Base-by-base conservation (phyloP, 2,113 vertebrate species). In the Erpornis zantholeuca region DNA sequence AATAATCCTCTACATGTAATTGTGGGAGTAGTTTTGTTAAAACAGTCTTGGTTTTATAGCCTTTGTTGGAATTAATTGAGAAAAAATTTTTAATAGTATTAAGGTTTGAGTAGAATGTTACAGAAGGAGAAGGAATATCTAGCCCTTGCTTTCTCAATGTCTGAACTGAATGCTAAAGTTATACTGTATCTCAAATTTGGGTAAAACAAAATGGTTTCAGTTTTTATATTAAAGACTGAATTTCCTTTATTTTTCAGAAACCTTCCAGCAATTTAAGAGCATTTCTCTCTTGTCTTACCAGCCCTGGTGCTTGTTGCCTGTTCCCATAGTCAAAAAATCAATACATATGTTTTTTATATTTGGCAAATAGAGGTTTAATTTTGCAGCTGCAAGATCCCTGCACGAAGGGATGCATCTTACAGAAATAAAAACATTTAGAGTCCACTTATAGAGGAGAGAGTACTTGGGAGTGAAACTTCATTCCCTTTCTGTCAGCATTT, bases 331-430 rank as follows among this genome's bases (percentile, higher is more conserved):
- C 97, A 52, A 95, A 97, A 98, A 98, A 98, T 98, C 97, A 96
- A 97, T 98, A 98, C 97, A 97, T 97, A 90, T 97, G 96, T 84
- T 98, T 98, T 97, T 97, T 93, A 97, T 98, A 98, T 97, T 97
- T 97, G 96, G 94, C 93, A 97, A 97, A 97, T 72, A 91, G 85
- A 96, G 94, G 90, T 98, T 98, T 97, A 97, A 97, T 98, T 97
- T 98, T 97, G 97, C 97, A 98, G 97, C 98, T 98, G 97, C 93
- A 96, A 96, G 96, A 94, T 97, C 95, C 84, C 89, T 87, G 61
- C 90, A 96, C 7, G 72, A 97, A 96, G 79, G 60, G 94, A 97
- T 96, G 95, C 70, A 90, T 97, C 94, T 97, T 93, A 92, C 65
- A 97, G 96, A 97, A 97, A 95, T 82, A 92, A 97, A 97, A 97